Evolutionary conservation across 2,888 invertebrate species (phyloP).

Genomic region (Malthinus flaveolus): DNA sequence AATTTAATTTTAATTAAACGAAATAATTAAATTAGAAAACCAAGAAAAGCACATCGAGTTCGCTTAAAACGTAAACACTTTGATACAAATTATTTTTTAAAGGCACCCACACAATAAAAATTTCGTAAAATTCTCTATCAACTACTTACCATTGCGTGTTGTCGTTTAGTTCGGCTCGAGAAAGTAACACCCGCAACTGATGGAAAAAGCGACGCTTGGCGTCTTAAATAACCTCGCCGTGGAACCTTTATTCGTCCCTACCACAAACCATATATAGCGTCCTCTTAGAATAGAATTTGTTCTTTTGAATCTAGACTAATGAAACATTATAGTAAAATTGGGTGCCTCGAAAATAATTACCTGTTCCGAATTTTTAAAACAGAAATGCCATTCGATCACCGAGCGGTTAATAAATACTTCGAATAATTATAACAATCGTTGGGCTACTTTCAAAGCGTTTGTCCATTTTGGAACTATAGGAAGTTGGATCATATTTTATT

Average conservation of each 20-base stretch:
- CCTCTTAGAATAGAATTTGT: constrained; percentile 45
- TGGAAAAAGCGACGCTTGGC: constrained; percentile 27
- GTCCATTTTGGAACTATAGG: no score
- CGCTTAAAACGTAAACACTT: not conserved
- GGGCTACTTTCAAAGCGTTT: no score
- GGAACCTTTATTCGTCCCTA: constrained; percentile 37
- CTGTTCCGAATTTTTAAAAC: constrained; percentile 20
- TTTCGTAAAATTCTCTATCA: not conserved
- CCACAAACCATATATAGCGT: constrained; percentile 48
- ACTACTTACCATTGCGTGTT: constrained; percentile 51
- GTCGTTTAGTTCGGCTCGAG: constrained; percentile 44
- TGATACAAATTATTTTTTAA: not conserved
- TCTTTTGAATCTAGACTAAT: constrained; percentile 32
- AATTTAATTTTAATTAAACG: no score
- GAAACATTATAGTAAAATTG: constrained; percentile 37
- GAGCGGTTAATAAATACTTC: no score
- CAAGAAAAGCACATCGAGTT: not conserved
- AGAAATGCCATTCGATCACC: constrained; percentile 14
- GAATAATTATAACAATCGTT: no score
- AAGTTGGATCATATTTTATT: no score
- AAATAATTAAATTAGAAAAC: not conserved
- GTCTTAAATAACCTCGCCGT: constrained; percentile 49
- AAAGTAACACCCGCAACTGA: constrained; percentile 51
- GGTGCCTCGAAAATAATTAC: constrained; percentile 16
- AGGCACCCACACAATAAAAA: not conserved